Conservation (phyloP, 2,888 invertebrate genomes). For the Papilio demoleus region DNA sequence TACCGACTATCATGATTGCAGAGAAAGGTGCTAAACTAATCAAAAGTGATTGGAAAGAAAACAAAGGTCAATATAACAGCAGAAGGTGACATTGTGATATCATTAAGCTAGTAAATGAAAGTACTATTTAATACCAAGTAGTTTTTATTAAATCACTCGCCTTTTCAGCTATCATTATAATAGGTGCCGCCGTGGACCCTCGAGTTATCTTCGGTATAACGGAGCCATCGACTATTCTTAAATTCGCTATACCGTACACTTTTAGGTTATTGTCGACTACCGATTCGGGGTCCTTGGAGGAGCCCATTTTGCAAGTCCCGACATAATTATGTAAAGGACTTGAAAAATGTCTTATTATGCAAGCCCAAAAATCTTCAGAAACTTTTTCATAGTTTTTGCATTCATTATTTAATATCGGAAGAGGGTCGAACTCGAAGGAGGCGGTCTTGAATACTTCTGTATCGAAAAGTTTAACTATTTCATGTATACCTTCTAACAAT, state of each 20-base stretch:
- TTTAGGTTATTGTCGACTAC: conserved; percentile 69
- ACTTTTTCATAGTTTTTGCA: conserved; percentile 71
- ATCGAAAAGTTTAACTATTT: conserved; percentile 73
- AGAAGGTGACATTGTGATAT: conserved; percentile 51
- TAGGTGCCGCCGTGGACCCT: conserved; percentile 75
- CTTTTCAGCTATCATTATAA: conserved; percentile 80
- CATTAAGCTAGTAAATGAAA: conserved; percentile 55
- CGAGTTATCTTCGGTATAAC: conserved; percentile 76
- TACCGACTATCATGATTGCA: conserved; percentile 78
- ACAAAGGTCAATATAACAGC: conserved; percentile 64
- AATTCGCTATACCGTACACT: conserved; percentile 69
- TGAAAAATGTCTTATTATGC: conserved; percentile 78
- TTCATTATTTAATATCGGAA: conserved; percentile 69
- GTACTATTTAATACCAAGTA: conserved; percentile 68
- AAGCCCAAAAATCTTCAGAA: conserved; percentile 73
- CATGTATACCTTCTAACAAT: conserved; percentile 72
- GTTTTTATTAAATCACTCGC: conserved; percentile 78
- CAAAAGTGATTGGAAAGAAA: conserved; percentile 76
- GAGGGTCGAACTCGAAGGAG: conserved; percentile 72
- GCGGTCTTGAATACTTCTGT: conserved; percentile 74
- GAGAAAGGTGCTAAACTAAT: conserved; percentile 76
- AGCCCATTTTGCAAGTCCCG: conserved; percentile 79
- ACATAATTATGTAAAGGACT: conserved; percentile 74
- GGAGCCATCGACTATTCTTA: conserved; percentile 75
- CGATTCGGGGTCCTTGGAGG: conserved; percentile 66